A percentile compares a stretch with the other conserved stretches of the same genome.
These are phyloP conservation scores for Chelidonichthys spinosus DNA, from an alignment of 2,797 vertebrate genomes.

Conservation along the genomic window DNA sequence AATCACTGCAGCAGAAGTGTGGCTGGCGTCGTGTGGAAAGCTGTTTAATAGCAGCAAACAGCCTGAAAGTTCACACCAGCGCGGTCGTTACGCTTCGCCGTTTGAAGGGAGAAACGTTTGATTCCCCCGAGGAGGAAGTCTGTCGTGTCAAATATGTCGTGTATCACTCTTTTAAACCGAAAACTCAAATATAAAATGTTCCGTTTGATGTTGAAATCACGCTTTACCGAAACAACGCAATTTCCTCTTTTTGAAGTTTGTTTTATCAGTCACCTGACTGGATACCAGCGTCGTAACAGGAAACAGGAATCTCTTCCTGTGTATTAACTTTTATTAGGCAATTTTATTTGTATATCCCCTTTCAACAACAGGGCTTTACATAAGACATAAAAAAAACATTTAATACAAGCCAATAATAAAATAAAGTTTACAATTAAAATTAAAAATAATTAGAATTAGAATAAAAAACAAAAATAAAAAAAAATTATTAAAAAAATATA, in stretches of 20 bases:
- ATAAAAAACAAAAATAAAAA: too few species aligned
- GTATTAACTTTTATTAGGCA: constrained; percentile 64
- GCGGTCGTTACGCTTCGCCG: constrained; percentile 29
- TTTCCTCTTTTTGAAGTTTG: not conserved
- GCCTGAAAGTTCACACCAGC: constrained; percentile 31
- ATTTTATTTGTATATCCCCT: too few species aligned
- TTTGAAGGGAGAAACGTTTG: constrained; percentile 33
- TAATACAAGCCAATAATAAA: too few species aligned
- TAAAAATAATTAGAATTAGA: too few species aligned
- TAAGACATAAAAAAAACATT: too few species aligned
- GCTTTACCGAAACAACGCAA: constrained; percentile 8
- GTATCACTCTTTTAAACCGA: not conserved
- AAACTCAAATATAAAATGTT: not conserved
- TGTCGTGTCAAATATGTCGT: constrained; percentile 1
- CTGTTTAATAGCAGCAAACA: constrained; percentile 16
- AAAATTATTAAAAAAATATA: too few species aligned
- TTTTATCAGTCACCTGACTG: constrained; percentile 45
- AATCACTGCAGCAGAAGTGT: constrained; percentile 31
- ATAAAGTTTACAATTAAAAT: too few species aligned
- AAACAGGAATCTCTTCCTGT: constrained; percentile 73
- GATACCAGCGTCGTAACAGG: constrained; percentile 51
- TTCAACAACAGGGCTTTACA: too few species aligned
- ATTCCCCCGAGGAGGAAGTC: constrained; percentile 26
- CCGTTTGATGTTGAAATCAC: not conserved
- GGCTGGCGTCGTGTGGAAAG: constrained; percentile 24